Evolutionary conservation across 2,888 invertebrate genomes (phyloP), one percentile per base, ranked within the genome.

Genomic region (Drosophila peninsularis): DNA sequence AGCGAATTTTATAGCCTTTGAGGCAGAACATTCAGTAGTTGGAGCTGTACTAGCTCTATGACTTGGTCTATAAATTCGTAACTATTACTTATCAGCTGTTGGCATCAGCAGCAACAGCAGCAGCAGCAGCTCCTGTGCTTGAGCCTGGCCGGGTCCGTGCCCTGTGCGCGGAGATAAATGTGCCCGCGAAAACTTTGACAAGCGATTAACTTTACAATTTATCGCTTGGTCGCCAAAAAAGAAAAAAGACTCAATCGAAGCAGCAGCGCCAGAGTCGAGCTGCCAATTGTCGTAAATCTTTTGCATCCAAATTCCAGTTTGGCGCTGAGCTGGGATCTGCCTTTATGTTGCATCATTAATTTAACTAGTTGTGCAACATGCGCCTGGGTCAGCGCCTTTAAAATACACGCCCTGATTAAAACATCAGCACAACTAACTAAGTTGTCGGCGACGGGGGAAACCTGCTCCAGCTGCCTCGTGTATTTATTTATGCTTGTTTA

Each of bases 191-290:
- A 75, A 77, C 74, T 82, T 86, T 86, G 85, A 88, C 88, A 85
- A 82, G 79, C 88, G 89, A 88, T 88, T 88, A 88, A 89, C 86
- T 88, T 80, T 71, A 82, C 77, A 88, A 88, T 88, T 89, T 88
- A 88, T 88, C 78, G 82, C 77, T 61, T 65, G 56, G 45, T 62
- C 52, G 52, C 52, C 49, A 45, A 64, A 65, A 30, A 47, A 27
- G n/a, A 24, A 10, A n/a, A 44, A 24, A 63, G 49, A 61, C 71
- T 75, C 74, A 74, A 78, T 70, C 72, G 69, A 50, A 69, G 55
- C 24, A 24, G 62, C 52, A 30, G 63, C 21, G 11, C 2, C 58
- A 36, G 42, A 19, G 36, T n/a, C 24, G 13, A 47, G 44, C 60
- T 52, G 61, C 62, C 72, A 76, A 84, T 57, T 78, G 83, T 82